These are phyloP conservation scores for Acropora yongei DNA, from an alignment of 64 coral and sea anemone species.

Conservation along the genomic window DNA sequence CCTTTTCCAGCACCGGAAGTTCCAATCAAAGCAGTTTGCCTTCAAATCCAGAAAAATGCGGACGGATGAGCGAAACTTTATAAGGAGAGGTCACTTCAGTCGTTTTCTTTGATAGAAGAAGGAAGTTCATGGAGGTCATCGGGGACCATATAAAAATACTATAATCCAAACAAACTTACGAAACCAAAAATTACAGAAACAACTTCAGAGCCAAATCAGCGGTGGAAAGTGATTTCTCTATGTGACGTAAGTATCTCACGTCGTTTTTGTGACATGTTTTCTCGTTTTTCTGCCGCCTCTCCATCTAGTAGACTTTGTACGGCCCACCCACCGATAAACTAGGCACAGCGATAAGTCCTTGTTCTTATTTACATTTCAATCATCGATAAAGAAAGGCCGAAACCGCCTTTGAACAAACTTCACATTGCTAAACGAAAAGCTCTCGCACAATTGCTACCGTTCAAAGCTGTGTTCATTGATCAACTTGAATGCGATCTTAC, in stretches of 20 bases:
- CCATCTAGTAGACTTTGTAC: background rate
- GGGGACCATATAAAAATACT: background rate
- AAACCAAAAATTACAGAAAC: background rate
- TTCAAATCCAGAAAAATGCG: background rate
- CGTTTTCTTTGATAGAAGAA: background rate
- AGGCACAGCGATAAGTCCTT: slow-evolving; percentile 3
- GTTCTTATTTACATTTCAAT: slow-evolving; percentile 50
- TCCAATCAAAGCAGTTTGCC: slow-evolving; percentile 32
- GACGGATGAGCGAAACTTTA: background rate
- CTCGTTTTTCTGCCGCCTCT: slow-evolving; percentile 16
- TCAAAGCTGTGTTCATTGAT: no score
- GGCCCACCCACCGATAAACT: slow-evolving; percentile 19
- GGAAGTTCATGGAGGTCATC: slow-evolving; percentile 1
- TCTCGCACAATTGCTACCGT: no score
- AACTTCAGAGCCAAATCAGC: background rate
- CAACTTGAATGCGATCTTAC: no score
- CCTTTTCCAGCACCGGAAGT: background rate
- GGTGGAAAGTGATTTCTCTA: background rate
- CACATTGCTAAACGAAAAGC: background rate
- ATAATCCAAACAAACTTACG: slow-evolving; percentile 7
- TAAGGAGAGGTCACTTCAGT: background rate
- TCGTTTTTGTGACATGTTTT: background rate
- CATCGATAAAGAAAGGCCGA: background rate
- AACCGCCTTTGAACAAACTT: slow-evolving; percentile 15
- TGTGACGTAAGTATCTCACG: background rate